Base-by-base conservation (phyloP, 1,140 invertebrate species). In the Rhopalosiphum maidis region DNA sequence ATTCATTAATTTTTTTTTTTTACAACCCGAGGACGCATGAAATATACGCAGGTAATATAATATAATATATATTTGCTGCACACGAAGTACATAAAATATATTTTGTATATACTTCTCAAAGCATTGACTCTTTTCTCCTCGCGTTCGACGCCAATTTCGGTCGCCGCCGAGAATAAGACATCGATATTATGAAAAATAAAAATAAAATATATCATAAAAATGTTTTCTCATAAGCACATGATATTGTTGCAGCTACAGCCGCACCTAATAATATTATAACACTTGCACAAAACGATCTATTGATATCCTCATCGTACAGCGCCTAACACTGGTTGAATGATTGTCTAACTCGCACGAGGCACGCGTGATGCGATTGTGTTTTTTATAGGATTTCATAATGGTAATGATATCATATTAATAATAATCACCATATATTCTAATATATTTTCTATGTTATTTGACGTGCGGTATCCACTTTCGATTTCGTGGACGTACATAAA, bases 1-100 rank as follows among this genome's bases (percentile, higher is more conserved):
- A n/a, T 77, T 77, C 30, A 77, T 77, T 77, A n/a, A n/a, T 68
- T 68, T 68, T 68, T 68, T 51, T 54, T 60, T 77, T 77, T 77
- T 35, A 35, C 30, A 77, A 77, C 60, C 60, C 30, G 60, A 77
- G 60, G 60, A n/a, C 60, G 60, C n/a, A 77, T n/a, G 18, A n/a
- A n/a, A n/a, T n/a, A n/a, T 77, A 77, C 30, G n/a, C 30, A 11
- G 30, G 15, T n/a, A 77, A n/a, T 77, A n/a, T 60, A 68, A 68
- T 68, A n/a, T 30, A 60, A 55, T 60, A 77, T n/a, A n/a, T n/a
- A 41, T 41, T 41, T 41, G 41, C 18, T 77, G 60, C n/a, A 77
- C 60, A n/a, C 15, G 30, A 77, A n/a, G 60, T 77, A n/a, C 60
- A n/a, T 77, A n/a, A 77, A 77, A 77, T 77, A 77, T n/a, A n/a